These are phyloP conservation scores for Melanaphis sacchari DNA, from an alignment of 1,140 invertebrate genomes.

Conservation along the genomic window DNA sequence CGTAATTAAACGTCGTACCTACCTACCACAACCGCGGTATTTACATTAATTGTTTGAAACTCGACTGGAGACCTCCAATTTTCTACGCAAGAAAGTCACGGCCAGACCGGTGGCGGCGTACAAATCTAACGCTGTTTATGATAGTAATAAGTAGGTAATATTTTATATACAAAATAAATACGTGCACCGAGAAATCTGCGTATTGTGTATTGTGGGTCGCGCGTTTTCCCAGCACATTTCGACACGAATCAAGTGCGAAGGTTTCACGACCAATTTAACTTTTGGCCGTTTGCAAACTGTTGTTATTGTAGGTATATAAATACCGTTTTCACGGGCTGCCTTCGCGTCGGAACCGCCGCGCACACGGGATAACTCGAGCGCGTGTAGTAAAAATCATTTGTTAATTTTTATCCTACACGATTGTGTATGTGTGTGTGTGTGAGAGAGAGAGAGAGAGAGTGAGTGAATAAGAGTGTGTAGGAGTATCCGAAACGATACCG, in stretches of 20 bases:
- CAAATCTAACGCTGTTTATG: background rate
- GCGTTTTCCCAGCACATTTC: background rate
- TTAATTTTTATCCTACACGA: background rate
- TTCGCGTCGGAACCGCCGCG: background rate
- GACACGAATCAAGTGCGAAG: constrained; percentile 8
- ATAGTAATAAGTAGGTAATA: background rate
- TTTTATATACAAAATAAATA: background rate
- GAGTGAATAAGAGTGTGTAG: background rate
- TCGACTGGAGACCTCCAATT: background rate
- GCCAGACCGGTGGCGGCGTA: background rate
- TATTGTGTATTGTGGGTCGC: background rate
- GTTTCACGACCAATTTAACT: constrained; percentile 7
- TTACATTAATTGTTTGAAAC: background rate
- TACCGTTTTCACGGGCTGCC: background rate
- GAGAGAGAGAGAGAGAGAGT: too few species aligned
- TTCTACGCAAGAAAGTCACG: background rate
- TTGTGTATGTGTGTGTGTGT: background rate
- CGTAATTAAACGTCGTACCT: background rate
- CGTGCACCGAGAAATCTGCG: background rate
- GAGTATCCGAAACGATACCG: background rate
- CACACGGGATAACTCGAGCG: background rate
- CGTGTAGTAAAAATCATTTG: background rate
- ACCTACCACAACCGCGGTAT: background rate
- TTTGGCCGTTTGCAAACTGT: constrained; percentile 8
- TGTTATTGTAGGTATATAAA: background rate